Percentiles rank a stretch among this genome's conserved stretches.
Evolutionary conservation across 2,113 vertebrate genomes (phyloP).

Genomic region (Clarias batrachus): DNA sequence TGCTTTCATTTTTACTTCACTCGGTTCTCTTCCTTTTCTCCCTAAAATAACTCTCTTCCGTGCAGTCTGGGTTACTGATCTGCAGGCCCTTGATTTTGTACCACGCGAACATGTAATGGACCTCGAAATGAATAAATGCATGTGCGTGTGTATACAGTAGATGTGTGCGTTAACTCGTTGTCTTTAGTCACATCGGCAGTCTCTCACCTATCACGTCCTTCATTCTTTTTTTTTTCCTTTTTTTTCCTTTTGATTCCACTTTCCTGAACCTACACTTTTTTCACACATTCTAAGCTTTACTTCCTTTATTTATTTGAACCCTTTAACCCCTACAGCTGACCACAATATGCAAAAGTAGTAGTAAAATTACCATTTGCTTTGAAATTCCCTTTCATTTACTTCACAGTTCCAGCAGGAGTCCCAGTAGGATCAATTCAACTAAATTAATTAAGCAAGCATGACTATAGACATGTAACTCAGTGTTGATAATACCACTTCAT

Average conservation of each 20-base stretch:
- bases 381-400: neutral
- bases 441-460: neutral
- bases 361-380: neutral
- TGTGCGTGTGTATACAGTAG: constrained; percentile 7
- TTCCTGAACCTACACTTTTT: neutral
- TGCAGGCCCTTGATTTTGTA: constrained; percentile 14
- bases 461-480: neutral
- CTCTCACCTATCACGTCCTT: neutral
- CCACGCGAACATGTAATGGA: neutral
- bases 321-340: neutral
- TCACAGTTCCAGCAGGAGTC: neutral
- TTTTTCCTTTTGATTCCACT: neutral
- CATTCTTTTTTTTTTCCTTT: neutral
- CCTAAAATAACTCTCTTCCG: neutral
- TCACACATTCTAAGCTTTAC: neutral
- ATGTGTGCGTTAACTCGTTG: constrained; percentile 18
- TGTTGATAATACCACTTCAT: neutral
- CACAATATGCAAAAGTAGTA: neutral
- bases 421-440: neutral
- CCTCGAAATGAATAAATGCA: constrained; percentile 4
- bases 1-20: neutral
- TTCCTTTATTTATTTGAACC: neutral
- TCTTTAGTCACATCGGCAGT: neutral
- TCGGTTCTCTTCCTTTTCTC: constrained; percentile 2
- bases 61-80: neutral